A percentile compares a stretch with the other conserved stretches of the same genome.
These are phyloP conservation scores for Ariopsis seemanni DNA, from an alignment of 2,113 vertebrate species.

Conservation along the genomic window DNA sequence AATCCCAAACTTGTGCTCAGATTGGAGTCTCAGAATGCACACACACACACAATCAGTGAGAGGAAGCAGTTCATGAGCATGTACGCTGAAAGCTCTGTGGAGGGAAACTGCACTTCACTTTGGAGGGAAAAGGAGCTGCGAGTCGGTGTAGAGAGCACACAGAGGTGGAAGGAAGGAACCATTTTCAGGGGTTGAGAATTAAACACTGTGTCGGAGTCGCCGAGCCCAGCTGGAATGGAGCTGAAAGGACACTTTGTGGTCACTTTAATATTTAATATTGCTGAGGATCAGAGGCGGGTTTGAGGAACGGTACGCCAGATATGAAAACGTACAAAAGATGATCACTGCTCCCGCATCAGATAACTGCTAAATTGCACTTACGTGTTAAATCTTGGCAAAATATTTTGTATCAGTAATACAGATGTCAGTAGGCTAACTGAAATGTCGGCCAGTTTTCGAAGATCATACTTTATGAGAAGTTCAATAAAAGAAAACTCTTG, in stretches of 20 bases:
- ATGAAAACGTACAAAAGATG: background rate
- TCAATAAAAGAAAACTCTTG: background rate
- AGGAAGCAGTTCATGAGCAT: slow-evolving; percentile 40
- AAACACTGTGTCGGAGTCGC: background rate
- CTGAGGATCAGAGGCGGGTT: slow-evolving; percentile 36
- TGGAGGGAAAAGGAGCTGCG: background rate
- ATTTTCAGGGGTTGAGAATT: background rate
- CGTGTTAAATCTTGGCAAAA: slow-evolving; percentile 9
- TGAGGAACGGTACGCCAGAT: background rate
- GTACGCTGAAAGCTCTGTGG: slow-evolving; percentile 11
- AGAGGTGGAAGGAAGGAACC: slow-evolving; percentile 4
- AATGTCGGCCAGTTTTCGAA: background rate
- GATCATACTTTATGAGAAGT: background rate
- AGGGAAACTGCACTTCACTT: slow-evolving; percentile 2
- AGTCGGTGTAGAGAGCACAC: slow-evolving; percentile 22
- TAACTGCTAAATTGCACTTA: no score
- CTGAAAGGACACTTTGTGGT: slow-evolving; percentile 61
- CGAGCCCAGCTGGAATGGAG: background rate
- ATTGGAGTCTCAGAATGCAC: slow-evolving; percentile 62
- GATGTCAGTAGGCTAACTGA: background rate
- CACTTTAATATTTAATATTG: slow-evolving; percentile 25
- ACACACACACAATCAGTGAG: slow-evolving; percentile 38
- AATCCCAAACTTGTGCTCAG: slow-evolving; percentile 73
- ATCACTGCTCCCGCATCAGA: background rate
- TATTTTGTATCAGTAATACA: background rate